These are phyloP conservation scores for Rhopalosiphum padi DNA, from an alignment of 1,140 invertebrate genomes.

Conservation along the genomic window DNA sequence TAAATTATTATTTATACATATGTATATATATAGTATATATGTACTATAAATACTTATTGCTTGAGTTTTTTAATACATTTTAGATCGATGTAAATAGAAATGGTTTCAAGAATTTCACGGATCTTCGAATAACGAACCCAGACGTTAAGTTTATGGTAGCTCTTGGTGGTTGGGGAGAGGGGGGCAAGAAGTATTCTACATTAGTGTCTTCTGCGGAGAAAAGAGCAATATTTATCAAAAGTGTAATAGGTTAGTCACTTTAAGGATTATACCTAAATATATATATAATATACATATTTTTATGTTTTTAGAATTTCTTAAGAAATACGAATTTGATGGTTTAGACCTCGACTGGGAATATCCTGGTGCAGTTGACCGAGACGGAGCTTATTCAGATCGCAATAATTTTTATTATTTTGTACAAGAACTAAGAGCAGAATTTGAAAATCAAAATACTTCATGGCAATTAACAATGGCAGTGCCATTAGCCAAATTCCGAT, in stretches of 20 bases:
- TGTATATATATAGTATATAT: not conserved
- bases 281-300: conserved; percentile 20
- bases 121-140: conserved; percentile 75
- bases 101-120: conserved; percentile 85
- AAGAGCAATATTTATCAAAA: conserved; percentile 76
- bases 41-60: not conserved
- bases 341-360: conserved; percentile 89
- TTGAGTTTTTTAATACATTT: not conserved
- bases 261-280: not conserved
- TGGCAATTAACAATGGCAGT: conserved; percentile 90
- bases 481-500: conserved; percentile 81
- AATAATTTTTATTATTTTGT: conserved; percentile 84
- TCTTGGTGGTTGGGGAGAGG: conserved; percentile 88
- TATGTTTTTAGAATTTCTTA: conserved; percentile 71
- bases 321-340: conserved; percentile 80
- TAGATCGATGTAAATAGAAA: conserved; percentile 76
- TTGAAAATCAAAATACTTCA: conserved; percentile 74
- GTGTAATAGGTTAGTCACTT: conserved; percentile 72
- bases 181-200: conserved; percentile 83
- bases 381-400: conserved; percentile 84
- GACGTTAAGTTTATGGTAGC: conserved; percentile 79
- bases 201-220: conserved; percentile 75
- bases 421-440: conserved; percentile 79
- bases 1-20: conserved; percentile 50
- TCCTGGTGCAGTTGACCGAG: conserved; percentile 82